These are phyloP conservation scores for Dendrocincla tyrannina DNA, from an alignment of 2,797 vertebrate species.

Conservation along the genomic window DNA sequence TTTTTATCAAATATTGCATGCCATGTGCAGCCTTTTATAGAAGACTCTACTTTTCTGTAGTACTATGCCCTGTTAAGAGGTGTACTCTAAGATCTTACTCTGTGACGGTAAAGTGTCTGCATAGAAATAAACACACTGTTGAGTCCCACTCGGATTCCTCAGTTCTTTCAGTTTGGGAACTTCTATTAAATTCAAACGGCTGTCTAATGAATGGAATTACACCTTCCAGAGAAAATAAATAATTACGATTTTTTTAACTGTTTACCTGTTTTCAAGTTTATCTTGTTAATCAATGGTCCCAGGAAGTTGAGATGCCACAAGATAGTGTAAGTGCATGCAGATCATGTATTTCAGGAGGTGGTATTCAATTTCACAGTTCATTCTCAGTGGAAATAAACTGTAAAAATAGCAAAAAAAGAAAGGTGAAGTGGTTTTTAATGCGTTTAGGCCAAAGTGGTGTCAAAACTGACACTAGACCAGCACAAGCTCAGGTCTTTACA, in stretches of 20 bases:
- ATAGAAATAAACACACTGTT: not conserved
- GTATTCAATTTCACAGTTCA: not conserved
- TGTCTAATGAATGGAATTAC: not conserved
- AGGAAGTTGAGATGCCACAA: not conserved
- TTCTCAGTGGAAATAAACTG: not conserved
- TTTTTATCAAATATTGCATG: not conserved
- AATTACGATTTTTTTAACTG: not conserved
- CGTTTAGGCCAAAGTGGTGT: not conserved
- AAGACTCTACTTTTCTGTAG: not conserved
- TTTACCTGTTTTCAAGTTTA: not conserved
- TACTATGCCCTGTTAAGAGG: not conserved
- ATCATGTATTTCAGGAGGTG: not conserved
- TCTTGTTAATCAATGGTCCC: not conserved
- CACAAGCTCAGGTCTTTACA: not conserved
- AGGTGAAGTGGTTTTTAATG: not conserved
- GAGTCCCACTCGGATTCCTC: not conserved
- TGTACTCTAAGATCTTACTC: not conserved
- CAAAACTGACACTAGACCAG: not conserved
- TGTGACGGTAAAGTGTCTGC: not conserved
- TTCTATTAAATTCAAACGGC: not conserved
- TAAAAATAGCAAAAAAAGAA: not conserved
- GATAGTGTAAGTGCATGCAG: not conserved
- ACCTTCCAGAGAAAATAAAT: not conserved
- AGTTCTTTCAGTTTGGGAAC: not conserved
- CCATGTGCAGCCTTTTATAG: not conserved